A percentile compares a stretch with the other conserved stretches of the same genome.
phyloP scores from a whole-genome alignment of 2,113 vertebrate genomes.

The Piaya cayana region DNA sequence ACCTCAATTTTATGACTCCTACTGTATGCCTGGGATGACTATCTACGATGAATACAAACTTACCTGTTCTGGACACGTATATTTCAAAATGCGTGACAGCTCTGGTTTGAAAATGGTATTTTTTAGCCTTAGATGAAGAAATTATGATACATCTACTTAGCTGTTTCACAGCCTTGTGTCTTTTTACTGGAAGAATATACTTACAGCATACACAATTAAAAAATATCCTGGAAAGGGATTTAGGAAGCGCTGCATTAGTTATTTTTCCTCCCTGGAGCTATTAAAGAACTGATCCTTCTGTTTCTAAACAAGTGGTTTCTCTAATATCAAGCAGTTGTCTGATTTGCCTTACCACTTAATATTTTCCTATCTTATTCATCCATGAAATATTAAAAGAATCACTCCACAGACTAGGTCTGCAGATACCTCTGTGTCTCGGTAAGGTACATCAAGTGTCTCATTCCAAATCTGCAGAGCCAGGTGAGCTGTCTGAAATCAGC shows the following conservation, averaged over 20 bases:
- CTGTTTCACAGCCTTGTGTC: constrained; percentile 30
- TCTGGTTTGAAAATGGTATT: neutral
- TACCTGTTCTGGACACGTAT: neutral
- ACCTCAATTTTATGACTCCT: neutral
- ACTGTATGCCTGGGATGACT: neutral
- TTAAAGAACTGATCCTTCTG: neutral
- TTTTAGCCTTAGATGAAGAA: constrained; percentile 26
- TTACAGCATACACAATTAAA: neutral
- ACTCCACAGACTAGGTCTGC: neutral
- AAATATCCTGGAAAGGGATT: neutral
- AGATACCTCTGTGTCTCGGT: neutral
- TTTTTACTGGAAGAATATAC: constrained; percentile 17
- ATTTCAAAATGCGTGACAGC: constrained; percentile 11
- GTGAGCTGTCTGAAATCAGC: neutral
- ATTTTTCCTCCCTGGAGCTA: neutral
- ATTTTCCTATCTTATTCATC: neutral
- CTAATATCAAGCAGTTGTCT: neutral
- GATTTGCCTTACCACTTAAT: neutral
- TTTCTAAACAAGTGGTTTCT: neutral
- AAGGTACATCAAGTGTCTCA: neutral
- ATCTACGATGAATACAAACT: neutral
- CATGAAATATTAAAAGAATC: neutral
- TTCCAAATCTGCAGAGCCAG: neutral
- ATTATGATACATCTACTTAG: neutral
- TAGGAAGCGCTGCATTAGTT: constrained; percentile 7